Evolutionary conservation across 2,797 vertebrate species (phyloP).

Genomic region (Pogonophryne albipinna): DNA sequence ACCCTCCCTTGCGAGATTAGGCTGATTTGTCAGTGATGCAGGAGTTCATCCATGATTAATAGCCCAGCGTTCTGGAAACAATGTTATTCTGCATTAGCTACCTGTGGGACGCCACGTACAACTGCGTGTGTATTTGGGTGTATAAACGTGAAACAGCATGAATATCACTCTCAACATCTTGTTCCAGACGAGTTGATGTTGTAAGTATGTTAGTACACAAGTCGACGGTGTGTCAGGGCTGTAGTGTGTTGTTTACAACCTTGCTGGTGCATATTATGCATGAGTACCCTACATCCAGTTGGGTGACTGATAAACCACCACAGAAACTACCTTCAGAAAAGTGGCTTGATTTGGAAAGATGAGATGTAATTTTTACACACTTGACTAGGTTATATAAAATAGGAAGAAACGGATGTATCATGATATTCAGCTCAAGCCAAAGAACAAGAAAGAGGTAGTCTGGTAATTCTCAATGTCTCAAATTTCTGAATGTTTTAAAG

Average conservation of each 20-base stretch:
- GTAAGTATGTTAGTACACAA: slow-evolving; percentile 54
- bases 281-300: slow-evolving; percentile 22
- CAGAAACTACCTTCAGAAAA: too few relatives aligned
- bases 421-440: too few relatives aligned
- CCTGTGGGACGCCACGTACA: slow-evolving; percentile 77
- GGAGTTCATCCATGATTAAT: slow-evolving; percentile 89
- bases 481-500: too few relatives aligned
- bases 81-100: slow-evolving; percentile 85
- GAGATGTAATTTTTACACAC: too few relatives aligned
- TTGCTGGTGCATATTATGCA: slow-evolving; percentile 62
- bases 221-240: slow-evolving; percentile 40
- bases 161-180: slow-evolving; percentile 67
- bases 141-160: slow-evolving; percentile 43
- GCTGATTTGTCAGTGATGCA: slow-evolving; percentile 87
- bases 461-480: too few relatives aligned
- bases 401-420: too few relatives aligned
- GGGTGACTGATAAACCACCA: slow-evolving; percentile 36
- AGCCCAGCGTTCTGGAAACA: slow-evolving; percentile 81
- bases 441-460: too few relatives aligned
- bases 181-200: slow-evolving; percentile 56
- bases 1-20: slow-evolving; percentile 82
- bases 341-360: not conserved
- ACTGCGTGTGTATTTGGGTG: slow-evolving; percentile 58
- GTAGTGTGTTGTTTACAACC: slow-evolving; percentile 21
- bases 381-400: too few relatives aligned